Percentiles rank a stretch among this genome's conserved stretches.
Conservation (phyloP, 2,888 invertebrate species). For the Steinernema scapterisci region DNA sequence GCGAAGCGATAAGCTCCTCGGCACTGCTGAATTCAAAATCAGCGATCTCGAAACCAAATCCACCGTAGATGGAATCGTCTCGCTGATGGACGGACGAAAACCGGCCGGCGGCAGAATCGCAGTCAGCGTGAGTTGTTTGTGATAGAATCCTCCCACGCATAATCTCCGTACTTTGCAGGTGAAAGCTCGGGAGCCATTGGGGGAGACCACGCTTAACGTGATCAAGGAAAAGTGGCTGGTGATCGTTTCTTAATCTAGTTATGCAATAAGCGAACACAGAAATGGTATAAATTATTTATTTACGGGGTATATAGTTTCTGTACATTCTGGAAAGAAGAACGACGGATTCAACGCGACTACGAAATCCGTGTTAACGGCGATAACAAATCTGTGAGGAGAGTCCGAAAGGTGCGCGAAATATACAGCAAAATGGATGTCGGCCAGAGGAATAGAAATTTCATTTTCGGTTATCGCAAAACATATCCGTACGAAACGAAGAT, state of each 20-base stretch:
- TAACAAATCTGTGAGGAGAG: too few relatives aligned
- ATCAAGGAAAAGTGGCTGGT: constrained; percentile 25
- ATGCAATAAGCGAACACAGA: background rate
- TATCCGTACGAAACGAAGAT: constrained; percentile 4
- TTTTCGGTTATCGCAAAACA: background rate
- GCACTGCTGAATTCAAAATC: constrained; percentile 73
- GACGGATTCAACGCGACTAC: too few relatives aligned
- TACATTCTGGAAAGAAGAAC: background rate
- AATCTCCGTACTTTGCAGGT: background rate
- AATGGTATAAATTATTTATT: constrained; percentile 5
- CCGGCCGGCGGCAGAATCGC: constrained; percentile 15
- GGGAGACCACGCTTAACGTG: background rate
- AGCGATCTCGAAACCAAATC: background rate
- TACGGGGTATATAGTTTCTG: constrained; percentile 18
- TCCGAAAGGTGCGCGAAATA: too few relatives aligned
- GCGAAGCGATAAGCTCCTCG: constrained; percentile 83
- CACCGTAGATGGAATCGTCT: background rate
- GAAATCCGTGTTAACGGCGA: too few relatives aligned
- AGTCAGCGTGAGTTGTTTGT: background rate
- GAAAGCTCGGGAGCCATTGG: constrained; percentile 13
- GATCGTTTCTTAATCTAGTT: background rate
- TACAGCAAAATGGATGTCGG: too few relatives aligned
- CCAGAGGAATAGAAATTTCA: too few relatives aligned
- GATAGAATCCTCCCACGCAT: background rate
- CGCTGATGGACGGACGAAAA: constrained; percentile 29